Percentiles rank a stretch among this genome's conserved stretches.
Evolutionary conservation across 35 echinoderm and acorn worm genomes (phyloP).

Genomic region (Stichopus chloronotus): DNA sequence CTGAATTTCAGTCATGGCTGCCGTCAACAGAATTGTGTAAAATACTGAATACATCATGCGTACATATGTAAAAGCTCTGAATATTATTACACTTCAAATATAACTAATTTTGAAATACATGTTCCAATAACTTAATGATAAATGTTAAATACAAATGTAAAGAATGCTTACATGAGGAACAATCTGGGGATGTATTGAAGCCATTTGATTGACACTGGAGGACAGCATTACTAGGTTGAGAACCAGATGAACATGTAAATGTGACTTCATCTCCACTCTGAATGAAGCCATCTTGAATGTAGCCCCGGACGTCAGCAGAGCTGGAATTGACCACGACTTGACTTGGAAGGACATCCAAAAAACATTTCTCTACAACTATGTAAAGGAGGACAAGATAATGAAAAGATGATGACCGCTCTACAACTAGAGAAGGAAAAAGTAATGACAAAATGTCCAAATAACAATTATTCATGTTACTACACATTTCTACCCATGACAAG

Average conservation of each 20-base stretch:
- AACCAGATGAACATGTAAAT: not conserved
- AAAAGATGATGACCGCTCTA: too few species aligned
- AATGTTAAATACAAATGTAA: not conserved
- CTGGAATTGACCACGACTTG: not conserved
- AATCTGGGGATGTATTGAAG: slow-evolving; percentile 22
- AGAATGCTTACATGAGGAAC: not conserved
- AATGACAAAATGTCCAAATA: too few species aligned
- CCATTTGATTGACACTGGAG: not conserved
- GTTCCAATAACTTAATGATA: too few species aligned
- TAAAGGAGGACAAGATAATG: not conserved
- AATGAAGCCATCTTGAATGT: slow-evolving; percentile 53
- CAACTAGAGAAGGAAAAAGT: too few species aligned
- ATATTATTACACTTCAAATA: too few species aligned
- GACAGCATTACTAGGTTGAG: not conserved
- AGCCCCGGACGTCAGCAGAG: not conserved
- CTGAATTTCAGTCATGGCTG: too few species aligned
- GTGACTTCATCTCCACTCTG: not conserved
- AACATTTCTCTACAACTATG: slow-evolving; percentile 7
- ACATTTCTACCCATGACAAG: too few species aligned
- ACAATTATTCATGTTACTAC: too few species aligned
- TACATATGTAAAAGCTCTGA: too few species aligned
- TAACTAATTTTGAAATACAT: too few species aligned
- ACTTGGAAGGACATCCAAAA: not conserved
- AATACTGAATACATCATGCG: too few species aligned
- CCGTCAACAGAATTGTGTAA: too few species aligned